Conservation (phyloP, 2,888 invertebrate genomes). For the Acheta domesticus region DNA sequence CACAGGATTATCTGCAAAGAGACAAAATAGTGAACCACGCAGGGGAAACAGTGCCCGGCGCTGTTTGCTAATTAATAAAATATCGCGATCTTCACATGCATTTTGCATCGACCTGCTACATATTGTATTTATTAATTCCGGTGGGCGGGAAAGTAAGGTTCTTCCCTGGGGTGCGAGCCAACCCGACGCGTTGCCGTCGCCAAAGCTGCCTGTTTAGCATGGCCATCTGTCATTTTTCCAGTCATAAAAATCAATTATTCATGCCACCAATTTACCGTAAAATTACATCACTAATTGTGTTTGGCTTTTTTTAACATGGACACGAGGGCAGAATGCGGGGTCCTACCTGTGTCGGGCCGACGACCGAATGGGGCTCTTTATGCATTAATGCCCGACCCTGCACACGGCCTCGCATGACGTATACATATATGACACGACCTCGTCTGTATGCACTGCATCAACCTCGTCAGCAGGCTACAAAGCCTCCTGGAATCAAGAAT, state of each 20-base stretch:
- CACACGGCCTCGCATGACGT: too few relatives aligned
- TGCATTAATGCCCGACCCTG: too few relatives aligned
- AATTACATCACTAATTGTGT: not conserved
- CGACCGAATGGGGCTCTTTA: too few relatives aligned
- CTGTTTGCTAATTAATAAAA: not conserved
- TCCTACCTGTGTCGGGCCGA: too few relatives aligned
- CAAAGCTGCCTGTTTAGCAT: not conserved
- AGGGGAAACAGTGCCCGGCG: not conserved
- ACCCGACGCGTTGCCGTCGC: not conserved
- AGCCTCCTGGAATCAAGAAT: too few relatives aligned
- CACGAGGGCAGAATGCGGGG: too few relatives aligned
- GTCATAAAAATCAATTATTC: not conserved
- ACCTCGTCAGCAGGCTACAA: too few relatives aligned
- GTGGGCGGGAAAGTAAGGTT: not conserved
- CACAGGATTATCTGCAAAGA: constrained; percentile 4
- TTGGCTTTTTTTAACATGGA: not conserved
- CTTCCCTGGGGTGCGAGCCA: not conserved
- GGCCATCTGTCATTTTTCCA: not conserved
- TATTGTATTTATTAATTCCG: not conserved
- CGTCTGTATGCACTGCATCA: too few relatives aligned
- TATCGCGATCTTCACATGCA: constrained; percentile 1
- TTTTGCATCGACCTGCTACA: not conserved
- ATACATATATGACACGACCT: too few relatives aligned
- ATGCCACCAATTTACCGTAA: not conserved
- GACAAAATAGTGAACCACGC: not conserved